Evolutionary conservation across 2,797 vertebrate species (phyloP), one percentile per base, ranked within the genome.

Genomic region (Dendrocincla fuliginosa): DNA sequence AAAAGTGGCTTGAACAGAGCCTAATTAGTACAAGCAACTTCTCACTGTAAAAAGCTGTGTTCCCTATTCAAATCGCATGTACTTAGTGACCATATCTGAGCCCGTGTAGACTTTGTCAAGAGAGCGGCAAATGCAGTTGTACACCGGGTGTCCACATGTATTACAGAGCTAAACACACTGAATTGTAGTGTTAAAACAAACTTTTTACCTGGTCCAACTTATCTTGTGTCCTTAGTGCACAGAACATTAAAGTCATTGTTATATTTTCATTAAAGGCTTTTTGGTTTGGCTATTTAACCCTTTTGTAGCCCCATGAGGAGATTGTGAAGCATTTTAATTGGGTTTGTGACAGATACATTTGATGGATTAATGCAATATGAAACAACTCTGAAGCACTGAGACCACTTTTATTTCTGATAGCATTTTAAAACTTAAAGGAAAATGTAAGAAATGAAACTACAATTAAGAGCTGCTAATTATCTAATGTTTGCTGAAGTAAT

Each of bases 401-500:
- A 59, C 35, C 41, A 16, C 35, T 73, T 88, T 82, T 55, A 32
- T 75, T 93, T 93, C 67, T 87, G 41, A 53, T 44, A 67, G 23
- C n/a, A 13, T 69, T 95, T 90, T 80, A 42, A 87, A 87, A 84
- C 41, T 55, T 79, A 18, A 53, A 61, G 52, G n/a, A 35, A 69
- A 75, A 87, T 19, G 24, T 74, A 92, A 89, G 52, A 90, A 84
- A 76, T 55, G 12, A 70, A 75, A 46, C 44, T 79, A 32, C 63
- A 69, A 32, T 84, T 79, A 84, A 69, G 67, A 76, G 27, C 79
- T 1, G 2, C 46, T 75, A 71, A 65, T 94, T 80, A 70, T 44
- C 65, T 70, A 41, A 57, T 92, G 65, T 89, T 91, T 96, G 76
- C 61, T 92, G 84, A 76, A 91, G 68, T 92, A 92, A 81, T 79